Conservation (phyloP, 2,113 vertebrate genomes). For the Isurus oxyrinchus region DNA sequence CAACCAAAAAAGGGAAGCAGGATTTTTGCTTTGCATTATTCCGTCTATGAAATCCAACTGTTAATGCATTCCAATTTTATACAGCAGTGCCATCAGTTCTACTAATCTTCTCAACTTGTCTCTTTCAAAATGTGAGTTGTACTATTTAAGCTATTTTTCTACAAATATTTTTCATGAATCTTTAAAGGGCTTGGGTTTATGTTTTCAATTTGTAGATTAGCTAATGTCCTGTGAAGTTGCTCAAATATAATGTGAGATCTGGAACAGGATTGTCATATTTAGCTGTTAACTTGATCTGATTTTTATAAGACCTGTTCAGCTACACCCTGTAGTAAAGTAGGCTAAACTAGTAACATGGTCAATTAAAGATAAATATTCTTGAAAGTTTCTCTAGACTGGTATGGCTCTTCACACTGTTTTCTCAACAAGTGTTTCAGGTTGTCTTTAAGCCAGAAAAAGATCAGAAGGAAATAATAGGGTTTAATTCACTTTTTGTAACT, state of each 20-base stretch:
- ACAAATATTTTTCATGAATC: not conserved
- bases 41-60: not conserved
- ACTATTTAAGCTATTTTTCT: not conserved
- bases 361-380: not conserved
- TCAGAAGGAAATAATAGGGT: not conserved
- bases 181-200: not conserved
- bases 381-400: not conserved
- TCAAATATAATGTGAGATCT: not conserved
- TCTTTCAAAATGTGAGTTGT: not conserved
- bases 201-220: not conserved
- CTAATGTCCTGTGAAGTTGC: not conserved
- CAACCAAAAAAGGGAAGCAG: not conserved
- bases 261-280: not conserved
- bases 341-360: not conserved
- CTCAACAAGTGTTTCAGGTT: not conserved
- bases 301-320: not conserved
- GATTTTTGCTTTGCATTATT: not conserved
- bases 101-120: not conserved
- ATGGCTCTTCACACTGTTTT: not conserved
- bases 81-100: not conserved
- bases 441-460: not conserved
- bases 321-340: not conserved
- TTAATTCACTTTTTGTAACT: not conserved
- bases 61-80: not conserved
- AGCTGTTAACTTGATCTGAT: not conserved